Evolutionary conservation across 2,113 vertebrate genomes (phyloP).

Genomic region (Carlito syrichta): DNA sequence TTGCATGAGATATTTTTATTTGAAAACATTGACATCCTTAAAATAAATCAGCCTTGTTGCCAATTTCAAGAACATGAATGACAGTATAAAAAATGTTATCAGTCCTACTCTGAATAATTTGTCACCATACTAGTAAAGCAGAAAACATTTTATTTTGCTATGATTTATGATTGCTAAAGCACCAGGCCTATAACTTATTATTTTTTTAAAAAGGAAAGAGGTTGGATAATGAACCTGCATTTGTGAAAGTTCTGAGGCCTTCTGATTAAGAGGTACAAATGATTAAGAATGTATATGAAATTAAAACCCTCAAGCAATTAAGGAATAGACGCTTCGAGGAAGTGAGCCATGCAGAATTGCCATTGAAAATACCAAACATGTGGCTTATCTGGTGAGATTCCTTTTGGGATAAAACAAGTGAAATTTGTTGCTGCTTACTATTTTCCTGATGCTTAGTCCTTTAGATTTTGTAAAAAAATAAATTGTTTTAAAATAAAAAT

Average conservation of each 20-base stretch:
- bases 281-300: constrained; percentile 5
- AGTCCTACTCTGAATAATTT: neutral
- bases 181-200: too few species aligned
- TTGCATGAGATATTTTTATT: constrained; percentile 7
- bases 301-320: constrained; percentile 25
- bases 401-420: neutral
- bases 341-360: neutral
- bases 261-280: neutral
- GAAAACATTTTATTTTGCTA: constrained; percentile 30
- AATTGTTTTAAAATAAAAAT: neutral
- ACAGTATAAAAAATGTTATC: neutral
- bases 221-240: neutral
- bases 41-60: neutral
- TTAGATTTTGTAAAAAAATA: neutral
- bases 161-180: too few species aligned
- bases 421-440: neutral
- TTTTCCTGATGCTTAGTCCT: neutral
- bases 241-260: neutral
- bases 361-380: neutral
- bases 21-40: neutral
- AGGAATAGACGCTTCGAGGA: neutral
- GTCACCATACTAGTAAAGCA: neutral
- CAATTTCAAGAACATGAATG: neutral
- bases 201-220: constrained; percentile 15
- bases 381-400: neutral